phyloP scores from a whole-genome alignment of 2,797 vertebrate genomes.

The Anableps anableps region DNA sequence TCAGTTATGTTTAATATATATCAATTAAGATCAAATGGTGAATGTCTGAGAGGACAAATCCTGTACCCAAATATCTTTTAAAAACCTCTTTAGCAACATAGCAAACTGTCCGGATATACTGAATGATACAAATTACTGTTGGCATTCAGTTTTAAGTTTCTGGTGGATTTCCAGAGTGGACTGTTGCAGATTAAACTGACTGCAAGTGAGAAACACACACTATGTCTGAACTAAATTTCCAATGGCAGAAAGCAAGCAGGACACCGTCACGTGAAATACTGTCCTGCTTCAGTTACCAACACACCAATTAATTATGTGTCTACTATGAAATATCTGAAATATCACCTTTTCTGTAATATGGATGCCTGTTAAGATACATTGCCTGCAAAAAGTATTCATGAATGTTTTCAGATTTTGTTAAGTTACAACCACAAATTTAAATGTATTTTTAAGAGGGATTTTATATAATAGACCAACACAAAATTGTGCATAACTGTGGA shows the following conservation, averaged over 20 bases:
- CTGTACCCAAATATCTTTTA: not conserved
- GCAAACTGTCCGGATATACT: not conserved
- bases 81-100: constrained; percentile 14
- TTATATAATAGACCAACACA: no score
- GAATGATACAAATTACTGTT: not conserved
- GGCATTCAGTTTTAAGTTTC: not conserved
- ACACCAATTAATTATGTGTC: not conserved
- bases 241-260: not conserved
- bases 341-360: not conserved
- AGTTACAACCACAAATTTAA: not conserved
- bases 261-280: not conserved
- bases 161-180: no score
- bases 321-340: not conserved
- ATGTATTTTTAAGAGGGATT: no score
- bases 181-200: not conserved
- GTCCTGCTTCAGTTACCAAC: not conserved
- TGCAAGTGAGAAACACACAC: not conserved
- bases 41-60: constrained; percentile 7
- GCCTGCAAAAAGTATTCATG: not conserved
- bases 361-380: not conserved
- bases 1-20: not conserved
- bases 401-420: not conserved
- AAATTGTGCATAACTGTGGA: not conserved
- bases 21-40: constrained; percentile 15
- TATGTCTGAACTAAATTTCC: not conserved